Conservation (phyloP, 64 coral and sea anemone genomes). For the Catalaphyllia jardinei region DNA sequence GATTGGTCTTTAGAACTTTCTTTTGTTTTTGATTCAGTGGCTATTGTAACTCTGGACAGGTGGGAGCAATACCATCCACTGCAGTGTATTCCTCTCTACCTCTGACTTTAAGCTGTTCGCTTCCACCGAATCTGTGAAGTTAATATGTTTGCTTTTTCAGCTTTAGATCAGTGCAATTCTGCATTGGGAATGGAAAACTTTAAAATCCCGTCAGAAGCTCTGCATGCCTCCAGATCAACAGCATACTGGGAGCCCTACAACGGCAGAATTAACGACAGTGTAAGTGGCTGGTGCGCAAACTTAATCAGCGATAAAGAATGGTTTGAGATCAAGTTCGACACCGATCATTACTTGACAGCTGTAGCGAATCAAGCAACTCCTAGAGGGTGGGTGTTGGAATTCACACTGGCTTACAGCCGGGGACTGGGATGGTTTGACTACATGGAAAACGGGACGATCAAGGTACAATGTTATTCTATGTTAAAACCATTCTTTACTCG, state of each 20-base stretch:
- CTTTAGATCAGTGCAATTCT: constrained; percentile 2
- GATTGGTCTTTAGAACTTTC: too few relatives aligned
- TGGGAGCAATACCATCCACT: too few relatives aligned
- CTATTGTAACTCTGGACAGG: too few relatives aligned
- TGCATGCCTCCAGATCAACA: background rate
- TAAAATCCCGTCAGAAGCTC: background rate
- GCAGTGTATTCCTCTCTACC: too few relatives aligned
- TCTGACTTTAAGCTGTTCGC: too few relatives aligned
- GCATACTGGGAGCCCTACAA: background rate
- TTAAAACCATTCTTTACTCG: background rate
- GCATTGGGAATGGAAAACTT: constrained; percentile 24
- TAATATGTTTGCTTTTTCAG: too few relatives aligned
- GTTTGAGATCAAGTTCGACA: background rate
- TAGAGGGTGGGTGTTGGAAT: constrained; percentile 9
- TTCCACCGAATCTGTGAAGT: too few relatives aligned
- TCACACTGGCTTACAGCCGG: constrained; percentile 11
- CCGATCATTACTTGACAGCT: constrained; percentile 18
- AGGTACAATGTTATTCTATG: background rate
- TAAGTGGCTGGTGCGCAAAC: background rate
- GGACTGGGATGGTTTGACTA: constrained; percentile 31
- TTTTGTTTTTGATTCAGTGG: too few relatives aligned
- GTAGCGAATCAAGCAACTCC: background rate
- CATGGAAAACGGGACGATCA: constrained; percentile 15
- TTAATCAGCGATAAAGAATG: background rate
- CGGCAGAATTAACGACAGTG: constrained; percentile 1